Evolutionary conservation across 1,140 invertebrate species (phyloP).

Genomic region (Goniozus legneri): DNA sequence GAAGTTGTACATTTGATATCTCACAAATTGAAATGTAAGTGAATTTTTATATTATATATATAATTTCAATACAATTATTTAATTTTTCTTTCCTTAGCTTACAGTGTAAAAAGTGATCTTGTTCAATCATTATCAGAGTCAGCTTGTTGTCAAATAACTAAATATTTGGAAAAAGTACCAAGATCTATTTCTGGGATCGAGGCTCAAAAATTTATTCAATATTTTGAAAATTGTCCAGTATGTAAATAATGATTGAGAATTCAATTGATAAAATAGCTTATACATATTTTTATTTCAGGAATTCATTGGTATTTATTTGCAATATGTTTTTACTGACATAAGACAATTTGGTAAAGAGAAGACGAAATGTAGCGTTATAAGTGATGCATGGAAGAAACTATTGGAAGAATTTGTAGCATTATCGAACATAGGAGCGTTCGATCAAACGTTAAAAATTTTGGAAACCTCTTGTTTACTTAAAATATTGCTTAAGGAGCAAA

Average conservation of each 20-base stretch:
- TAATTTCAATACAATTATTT: background rate
- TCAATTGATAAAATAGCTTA: conserved; percentile 5
- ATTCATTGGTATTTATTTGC: conserved; percentile 35
- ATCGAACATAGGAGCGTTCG: conserved; percentile 24
- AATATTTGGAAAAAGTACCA: conserved; percentile 30
- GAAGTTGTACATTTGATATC: conserved; percentile 27
- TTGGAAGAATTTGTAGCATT: conserved; percentile 19
- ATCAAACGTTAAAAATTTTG: conserved; percentile 25
- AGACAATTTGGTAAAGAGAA: conserved; percentile 3
- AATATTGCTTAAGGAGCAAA: conserved; percentile 22
- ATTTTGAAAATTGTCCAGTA: conserved; percentile 34
- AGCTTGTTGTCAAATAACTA: conserved; percentile 33
- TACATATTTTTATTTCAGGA: conserved; percentile 25
- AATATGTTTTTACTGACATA: conserved; percentile 36
- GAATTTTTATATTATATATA: conserved; percentile 15
- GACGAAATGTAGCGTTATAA: conserved; percentile 11
- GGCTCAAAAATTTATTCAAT: conserved; percentile 25
- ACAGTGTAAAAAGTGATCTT: background rate
- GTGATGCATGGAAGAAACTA: conserved; percentile 33
- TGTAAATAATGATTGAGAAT: conserved; percentile 12
- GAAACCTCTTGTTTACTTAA: conserved; percentile 30
- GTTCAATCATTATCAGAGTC: conserved; percentile 15
- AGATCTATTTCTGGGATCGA: conserved; percentile 21
- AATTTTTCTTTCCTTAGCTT: background rate
- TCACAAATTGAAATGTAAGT: conserved; percentile 24